Base-by-base conservation (phyloP, 2,888 invertebrate genomes). In the Nineta flava region DNA sequence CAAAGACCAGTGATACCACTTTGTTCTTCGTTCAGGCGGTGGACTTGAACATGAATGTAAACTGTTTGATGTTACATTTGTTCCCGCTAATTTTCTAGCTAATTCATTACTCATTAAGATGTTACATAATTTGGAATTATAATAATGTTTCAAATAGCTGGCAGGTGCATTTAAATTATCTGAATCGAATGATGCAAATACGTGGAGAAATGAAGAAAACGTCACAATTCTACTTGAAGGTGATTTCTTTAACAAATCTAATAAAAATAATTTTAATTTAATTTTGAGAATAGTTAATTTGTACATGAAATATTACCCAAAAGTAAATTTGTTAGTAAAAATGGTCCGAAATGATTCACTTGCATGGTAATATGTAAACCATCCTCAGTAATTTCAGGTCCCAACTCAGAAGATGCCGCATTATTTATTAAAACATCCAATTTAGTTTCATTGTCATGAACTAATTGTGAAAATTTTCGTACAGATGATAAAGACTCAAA, bases 321-420 rank as follows among this genome's bases (percentile, higher is more conserved):
- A 1, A 87, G 63, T 1, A 86, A 69, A 53, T 79, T 68, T 0
- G n/a, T n/a, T n/a, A n/a, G n/a, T n/a, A n/a, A n/a, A n/a, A n/a
- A n/a, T n/a, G 79, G 81, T 9, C 82, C 83, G 58, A 82, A 78
- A 59, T 84, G 76, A 57, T 86, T 85, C 21, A 79, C 72, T 56
- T 81, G 81, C 71, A 82, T 75, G 44, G 75, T 77, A 12, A 69
- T 62, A 42, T 83, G 74, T 41, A 83, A 68, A 0, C 81, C 82
- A 55, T 84, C 82, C 51, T 73, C 70, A 0, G 81, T 79, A 51
- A 65, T 63, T 48, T 66, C 66, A 47, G 71, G 65, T 0, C 65
- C 65, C 12, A 69, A 62, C 1, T 70, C 71, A 9, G 68, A 71
- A 0, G 73, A 69, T 0, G 78, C 79, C 0, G 81, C 81, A 57